phyloP scores from a whole-genome alignment of 2,797 vertebrate genomes.

The Lacerta agilis region DNA sequence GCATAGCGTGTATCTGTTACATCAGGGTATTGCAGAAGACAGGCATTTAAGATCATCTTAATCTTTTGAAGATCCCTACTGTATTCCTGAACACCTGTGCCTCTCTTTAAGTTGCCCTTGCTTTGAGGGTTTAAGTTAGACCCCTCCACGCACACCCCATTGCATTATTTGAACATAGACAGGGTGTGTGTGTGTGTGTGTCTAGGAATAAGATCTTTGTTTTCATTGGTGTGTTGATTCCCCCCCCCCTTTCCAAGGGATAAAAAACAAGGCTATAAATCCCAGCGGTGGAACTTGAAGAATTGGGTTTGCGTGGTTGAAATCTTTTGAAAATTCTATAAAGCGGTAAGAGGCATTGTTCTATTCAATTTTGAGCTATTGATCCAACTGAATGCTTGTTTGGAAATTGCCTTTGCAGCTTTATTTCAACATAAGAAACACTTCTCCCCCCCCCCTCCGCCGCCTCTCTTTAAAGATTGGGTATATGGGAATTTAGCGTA shows the following conservation, averaged over 20 bases:
- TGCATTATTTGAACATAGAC: constrained; percentile 20
- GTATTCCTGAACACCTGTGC: constrained; percentile 3
- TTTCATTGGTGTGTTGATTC: neutral
- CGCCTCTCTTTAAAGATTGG: constrained; percentile 49
- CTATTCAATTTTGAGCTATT: constrained; percentile 77
- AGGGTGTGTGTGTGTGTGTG: constrained; percentile 23
- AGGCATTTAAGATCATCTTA: neutral
- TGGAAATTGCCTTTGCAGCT: constrained; percentile 70
- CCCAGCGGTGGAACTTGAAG: constrained; percentile 68
- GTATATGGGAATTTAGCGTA: constrained; percentile 50
- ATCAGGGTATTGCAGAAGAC: neutral
- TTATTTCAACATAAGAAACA: constrained; percentile 71
- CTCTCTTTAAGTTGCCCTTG: constrained; percentile 5
- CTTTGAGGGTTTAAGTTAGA: constrained; percentile 37
- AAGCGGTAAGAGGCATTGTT: constrained; percentile 73
- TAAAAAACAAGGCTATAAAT: constrained; percentile 64
- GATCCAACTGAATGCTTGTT: constrained; percentile 72
- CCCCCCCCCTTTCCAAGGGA: constrained; percentile 29
- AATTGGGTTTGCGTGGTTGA: constrained; percentile 65
- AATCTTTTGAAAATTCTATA: constrained; percentile 77
- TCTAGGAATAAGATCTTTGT: constrained; percentile 40
- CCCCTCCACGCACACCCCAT: neutral
- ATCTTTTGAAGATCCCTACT: neutral
- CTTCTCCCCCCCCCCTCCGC: constrained; percentile 10
- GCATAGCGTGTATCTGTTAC: neutral